phyloP scores from a whole-genome alignment of 2,888 invertebrate species.

The Tiliacea citrago region DNA sequence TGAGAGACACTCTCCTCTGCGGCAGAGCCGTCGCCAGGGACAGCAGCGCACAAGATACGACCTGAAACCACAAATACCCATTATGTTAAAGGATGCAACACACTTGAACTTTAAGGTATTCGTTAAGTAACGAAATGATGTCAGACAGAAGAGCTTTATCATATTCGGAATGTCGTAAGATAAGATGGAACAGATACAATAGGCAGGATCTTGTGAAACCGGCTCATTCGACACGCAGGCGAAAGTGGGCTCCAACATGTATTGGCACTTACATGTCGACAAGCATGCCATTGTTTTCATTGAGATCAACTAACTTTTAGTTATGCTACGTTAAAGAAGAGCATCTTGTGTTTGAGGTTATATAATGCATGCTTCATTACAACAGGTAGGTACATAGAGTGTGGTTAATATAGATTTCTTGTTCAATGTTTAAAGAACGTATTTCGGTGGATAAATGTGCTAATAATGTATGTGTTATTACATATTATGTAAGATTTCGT shows the following conservation, averaged over 20 bases:
- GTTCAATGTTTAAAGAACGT: constrained; percentile 44
- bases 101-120: constrained; percentile 47
- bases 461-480: constrained; percentile 39
- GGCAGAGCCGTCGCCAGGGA: constrained; percentile 85
- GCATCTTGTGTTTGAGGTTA: constrained; percentile 58
- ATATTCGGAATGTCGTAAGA: constrained; percentile 88
- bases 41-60: constrained; percentile 80
- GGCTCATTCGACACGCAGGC: constrained; percentile 86
- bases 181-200: constrained; percentile 88
- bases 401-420: constrained; percentile 32
- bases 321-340: constrained; percentile 76
- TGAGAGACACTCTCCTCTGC: constrained; percentile 83
- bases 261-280: constrained; percentile 80
- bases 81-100: constrained; percentile 29
- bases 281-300: constrained; percentile 82
- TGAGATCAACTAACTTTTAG: constrained; percentile 78
- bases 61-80: constrained; percentile 76
- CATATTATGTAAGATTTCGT: constrained; percentile 49
- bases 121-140: constrained; percentile 79
- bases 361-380: constrained; percentile 53
- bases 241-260: constrained; percentile 85
- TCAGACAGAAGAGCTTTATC: constrained; percentile 87
- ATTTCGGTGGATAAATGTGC: constrained; percentile 42
- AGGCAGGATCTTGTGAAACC: constrained; percentile 85
- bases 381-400: constrained; percentile 50